Conservation (phyloP, 2,888 invertebrate species). For the Melinopterus prodromus region DNA sequence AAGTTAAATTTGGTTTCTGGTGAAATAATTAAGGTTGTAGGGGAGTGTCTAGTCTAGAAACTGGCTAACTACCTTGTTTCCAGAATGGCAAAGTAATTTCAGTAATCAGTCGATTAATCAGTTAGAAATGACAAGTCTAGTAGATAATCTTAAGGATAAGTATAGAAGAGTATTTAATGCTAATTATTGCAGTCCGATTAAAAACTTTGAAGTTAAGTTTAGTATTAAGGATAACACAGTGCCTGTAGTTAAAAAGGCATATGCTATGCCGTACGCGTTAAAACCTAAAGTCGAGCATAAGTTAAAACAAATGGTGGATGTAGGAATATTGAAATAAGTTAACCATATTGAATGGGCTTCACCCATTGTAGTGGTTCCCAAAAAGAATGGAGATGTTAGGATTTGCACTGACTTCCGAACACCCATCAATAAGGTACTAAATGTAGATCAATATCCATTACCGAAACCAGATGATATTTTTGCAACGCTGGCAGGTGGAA, state of each 20-base stretch:
- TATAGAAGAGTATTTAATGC: slow-evolving; percentile 26
- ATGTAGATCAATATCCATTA: slow-evolving; percentile 48
- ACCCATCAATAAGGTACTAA: slow-evolving; percentile 46
- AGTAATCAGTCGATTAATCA: too few species aligned
- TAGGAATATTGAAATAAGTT: slow-evolving; percentile 40
- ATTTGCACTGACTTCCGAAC: slow-evolving; percentile 30
- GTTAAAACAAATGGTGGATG: slow-evolving; percentile 38
- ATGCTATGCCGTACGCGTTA: too few species aligned
- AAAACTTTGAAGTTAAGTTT: too few species aligned
- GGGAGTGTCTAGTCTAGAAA: too few species aligned
- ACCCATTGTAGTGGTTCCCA: slow-evolving; percentile 48
- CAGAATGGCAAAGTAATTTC: slow-evolving; percentile 35
- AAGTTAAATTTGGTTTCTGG: slow-evolving; percentile 34
- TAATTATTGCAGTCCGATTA: slow-evolving; percentile 26
- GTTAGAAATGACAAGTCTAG: too few species aligned
- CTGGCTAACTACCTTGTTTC: slow-evolving; percentile 35
- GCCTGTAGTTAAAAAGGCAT: too few species aligned
- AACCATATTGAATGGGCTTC: slow-evolving; percentile 45
- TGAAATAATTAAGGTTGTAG: slow-evolving; percentile 30
- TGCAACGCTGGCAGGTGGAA: slow-evolving; percentile 44
- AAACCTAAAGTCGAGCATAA: slow-evolving; percentile 42
- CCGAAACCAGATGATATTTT: slow-evolving; percentile 51
- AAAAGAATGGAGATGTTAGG: slow-evolving; percentile 8
- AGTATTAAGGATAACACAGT: too few species aligned
- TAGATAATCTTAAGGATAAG: too few species aligned